These are phyloP conservation scores for Pristiophorus japonicus DNA, from an alignment of 2,113 vertebrate species.

Conservation along the genomic window DNA sequence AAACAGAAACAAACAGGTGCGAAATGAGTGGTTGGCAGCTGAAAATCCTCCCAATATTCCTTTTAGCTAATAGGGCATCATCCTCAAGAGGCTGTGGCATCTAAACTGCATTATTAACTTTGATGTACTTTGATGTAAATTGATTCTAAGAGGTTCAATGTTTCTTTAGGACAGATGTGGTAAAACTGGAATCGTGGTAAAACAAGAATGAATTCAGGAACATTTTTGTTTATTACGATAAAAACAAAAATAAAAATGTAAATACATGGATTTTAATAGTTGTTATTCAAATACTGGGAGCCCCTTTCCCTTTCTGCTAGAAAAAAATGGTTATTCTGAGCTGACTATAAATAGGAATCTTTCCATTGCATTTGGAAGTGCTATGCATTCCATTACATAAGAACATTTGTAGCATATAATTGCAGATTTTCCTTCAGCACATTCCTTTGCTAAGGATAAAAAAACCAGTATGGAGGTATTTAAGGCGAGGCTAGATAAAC, in stretches of 20 bases:
- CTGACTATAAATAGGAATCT: neutral
- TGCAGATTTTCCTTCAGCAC: neutral
- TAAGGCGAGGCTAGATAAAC: too few relatives aligned
- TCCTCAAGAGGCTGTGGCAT: too few relatives aligned
- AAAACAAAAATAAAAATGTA: neutral
- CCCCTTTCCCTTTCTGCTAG: neutral
- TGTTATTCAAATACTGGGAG: neutral
- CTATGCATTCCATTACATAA: neutral
- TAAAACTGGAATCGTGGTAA: neutral
- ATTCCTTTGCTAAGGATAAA: neutral
- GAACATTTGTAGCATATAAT: neutral
- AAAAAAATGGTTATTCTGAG: neutral
- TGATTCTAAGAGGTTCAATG: neutral
- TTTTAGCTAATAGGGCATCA: too few relatives aligned
- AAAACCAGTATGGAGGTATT: neutral
- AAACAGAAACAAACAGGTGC: too few relatives aligned
- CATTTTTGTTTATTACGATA: neutral
- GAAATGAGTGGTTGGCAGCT: too few relatives aligned
- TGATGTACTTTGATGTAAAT: too few relatives aligned
- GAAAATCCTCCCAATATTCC: too few relatives aligned
- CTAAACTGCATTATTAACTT: too few relatives aligned
- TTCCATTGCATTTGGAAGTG: neutral
- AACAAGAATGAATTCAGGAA: neutral
- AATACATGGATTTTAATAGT: neutral
- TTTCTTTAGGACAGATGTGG: neutral